These are phyloP conservation scores for Strix uralensis DNA, from an alignment of 2,113 vertebrate genomes.

Conservation along the genomic window DNA sequence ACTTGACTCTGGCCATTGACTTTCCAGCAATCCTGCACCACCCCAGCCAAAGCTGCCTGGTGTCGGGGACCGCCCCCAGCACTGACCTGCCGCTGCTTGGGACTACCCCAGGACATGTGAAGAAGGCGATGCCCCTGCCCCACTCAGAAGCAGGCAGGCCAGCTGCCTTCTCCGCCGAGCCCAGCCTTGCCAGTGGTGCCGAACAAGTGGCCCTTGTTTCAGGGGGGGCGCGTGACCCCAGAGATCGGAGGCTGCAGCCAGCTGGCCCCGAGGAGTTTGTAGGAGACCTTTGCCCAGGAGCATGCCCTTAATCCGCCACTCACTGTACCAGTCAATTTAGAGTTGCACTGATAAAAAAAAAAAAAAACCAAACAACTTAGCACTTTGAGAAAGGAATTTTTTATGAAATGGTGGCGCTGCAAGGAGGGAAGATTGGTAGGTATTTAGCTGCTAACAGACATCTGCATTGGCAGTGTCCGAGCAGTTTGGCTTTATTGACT, in stretches of 20 bases:
- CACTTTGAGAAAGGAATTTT: background rate
- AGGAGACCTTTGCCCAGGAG: background rate
- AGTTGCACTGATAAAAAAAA: background rate
- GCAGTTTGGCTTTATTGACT: background rate
- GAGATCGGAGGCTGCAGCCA: background rate
- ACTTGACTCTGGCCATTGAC: background rate
- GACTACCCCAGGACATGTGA: background rate
- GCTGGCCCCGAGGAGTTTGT: background rate
- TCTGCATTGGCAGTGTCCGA: background rate
- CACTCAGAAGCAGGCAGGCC: background rate
- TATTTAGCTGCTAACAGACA: background rate
- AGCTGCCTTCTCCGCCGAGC: background rate
- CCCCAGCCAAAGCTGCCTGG: background rate
- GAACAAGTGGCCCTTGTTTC: background rate
- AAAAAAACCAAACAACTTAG: background rate
- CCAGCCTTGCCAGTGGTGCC: accelerated
- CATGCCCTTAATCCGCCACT: background rate
- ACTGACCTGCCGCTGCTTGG: background rate
- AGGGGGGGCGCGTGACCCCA: background rate
- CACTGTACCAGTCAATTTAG: background rate
- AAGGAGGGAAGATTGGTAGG: background rate
- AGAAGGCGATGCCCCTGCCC: background rate
- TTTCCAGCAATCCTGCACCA: accelerated
- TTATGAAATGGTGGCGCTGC: background rate
- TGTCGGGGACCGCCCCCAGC: too few species aligned